Conservation (phyloP, 2,888 invertebrate species). For the Cantharis flavilabris region DNA sequence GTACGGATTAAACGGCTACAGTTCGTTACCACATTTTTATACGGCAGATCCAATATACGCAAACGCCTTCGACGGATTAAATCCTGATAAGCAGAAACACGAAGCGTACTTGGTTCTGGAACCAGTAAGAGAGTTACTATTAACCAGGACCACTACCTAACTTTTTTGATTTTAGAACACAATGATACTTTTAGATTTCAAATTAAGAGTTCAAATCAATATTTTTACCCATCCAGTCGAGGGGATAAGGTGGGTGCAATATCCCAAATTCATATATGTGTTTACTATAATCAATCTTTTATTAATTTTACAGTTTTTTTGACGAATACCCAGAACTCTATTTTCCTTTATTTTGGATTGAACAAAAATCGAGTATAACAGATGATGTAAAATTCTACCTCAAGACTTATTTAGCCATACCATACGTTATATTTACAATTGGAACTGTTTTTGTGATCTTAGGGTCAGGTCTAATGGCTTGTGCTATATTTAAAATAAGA, state of each 20-base stretch:
- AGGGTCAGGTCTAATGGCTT: slow-evolving; percentile 1
- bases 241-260: slow-evolving; percentile 65
- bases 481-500: background rate
- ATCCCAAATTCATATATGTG: background rate
- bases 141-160: background rate
- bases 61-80: slow-evolving; percentile 67
- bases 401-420: slow-evolving; percentile 4
- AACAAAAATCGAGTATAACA: slow-evolving; percentile 68
- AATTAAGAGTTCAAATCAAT: slow-evolving; percentile 80
- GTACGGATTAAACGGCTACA: slow-evolving; percentile 76
- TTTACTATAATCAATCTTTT: too few species aligned
- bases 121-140: slow-evolving; percentile 60
- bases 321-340: slow-evolving; percentile 67
- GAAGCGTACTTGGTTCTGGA: slow-evolving; percentile 74
- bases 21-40: slow-evolving; percentile 80
- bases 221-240: slow-evolving; percentile 69
- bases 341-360: slow-evolving; percentile 80
- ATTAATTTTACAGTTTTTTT: slow-evolving; percentile 62
- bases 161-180: slow-evolving; percentile 61
- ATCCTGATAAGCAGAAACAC: slow-evolving; percentile 68
- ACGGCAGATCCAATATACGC: slow-evolving; percentile 68
- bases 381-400: slow-evolving; percentile 45
- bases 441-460: background rate
- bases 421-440: slow-evolving; percentile 1
- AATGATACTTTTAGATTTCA: slow-evolving; percentile 76